These are phyloP conservation scores for Myiagra hebetior DNA, from an alignment of 2,113 vertebrate species.

Conservation along the genomic window DNA sequence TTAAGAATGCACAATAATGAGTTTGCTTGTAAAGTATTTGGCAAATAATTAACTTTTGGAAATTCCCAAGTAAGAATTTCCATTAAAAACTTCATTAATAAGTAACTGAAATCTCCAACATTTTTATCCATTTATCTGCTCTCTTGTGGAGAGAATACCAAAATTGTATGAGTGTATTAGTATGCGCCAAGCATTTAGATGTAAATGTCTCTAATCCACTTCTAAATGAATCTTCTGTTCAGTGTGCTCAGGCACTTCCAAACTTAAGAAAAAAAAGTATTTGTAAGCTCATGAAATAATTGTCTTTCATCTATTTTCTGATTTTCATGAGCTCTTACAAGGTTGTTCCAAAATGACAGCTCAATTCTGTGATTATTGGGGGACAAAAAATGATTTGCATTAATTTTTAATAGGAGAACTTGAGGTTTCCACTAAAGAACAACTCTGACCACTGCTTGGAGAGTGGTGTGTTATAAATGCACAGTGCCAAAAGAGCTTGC, in stretches of 20 bases:
- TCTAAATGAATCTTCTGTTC: slow-evolving; percentile 56
- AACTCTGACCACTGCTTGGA: background rate
- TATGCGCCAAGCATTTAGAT: slow-evolving; percentile 26
- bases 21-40: background rate
- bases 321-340: background rate
- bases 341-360: background rate
- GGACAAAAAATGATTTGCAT: background rate
- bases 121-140: background rate
- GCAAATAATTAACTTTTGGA: background rate
- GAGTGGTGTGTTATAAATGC: background rate
- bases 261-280: background rate
- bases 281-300: background rate
- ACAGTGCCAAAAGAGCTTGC: background rate
- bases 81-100: background rate
- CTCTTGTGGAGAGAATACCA: background rate
- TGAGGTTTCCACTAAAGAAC: background rate
- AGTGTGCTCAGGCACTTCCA: background rate
- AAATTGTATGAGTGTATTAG: slow-evolving; percentile 25
- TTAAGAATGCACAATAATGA: background rate
- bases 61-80: background rate
- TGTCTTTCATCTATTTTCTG: background rate
- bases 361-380: background rate
- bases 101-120: background rate
- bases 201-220: slow-evolving; percentile 39
- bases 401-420: background rate